A percentile compares a stretch with the other conserved stretches of the same genome.
These are phyloP conservation scores for Acomys russatus DNA, from an alignment of 2,797 vertebrate species.

Conservation along the genomic window DNA sequence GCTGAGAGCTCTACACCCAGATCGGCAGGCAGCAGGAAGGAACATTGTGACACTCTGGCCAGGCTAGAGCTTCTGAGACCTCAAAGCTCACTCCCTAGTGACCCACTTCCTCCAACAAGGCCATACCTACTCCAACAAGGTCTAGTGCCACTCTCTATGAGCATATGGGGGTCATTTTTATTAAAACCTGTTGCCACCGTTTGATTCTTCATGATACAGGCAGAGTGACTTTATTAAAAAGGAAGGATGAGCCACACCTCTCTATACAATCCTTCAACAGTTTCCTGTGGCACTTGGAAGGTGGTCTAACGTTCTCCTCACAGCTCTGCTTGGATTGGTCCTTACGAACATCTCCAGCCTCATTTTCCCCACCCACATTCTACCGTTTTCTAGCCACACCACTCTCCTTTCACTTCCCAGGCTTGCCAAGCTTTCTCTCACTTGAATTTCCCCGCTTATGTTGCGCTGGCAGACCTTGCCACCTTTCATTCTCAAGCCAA, in stretches of 20 bases:
- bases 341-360: neutral
- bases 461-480: neutral
- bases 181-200: neutral
- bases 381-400: neutral
- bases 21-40: neutral
- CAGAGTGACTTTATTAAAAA: conserved; percentile 36
- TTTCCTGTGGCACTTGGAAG: neutral
- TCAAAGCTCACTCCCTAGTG: too few relatives aligned
- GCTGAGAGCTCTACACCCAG: neutral
- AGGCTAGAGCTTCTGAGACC: too few relatives aligned
- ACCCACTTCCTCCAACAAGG: too few relatives aligned
- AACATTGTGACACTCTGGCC: neutral
- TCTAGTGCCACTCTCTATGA: neutral
- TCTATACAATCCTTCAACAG: neutral
- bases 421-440: neutral
- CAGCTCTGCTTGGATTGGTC: neutral
- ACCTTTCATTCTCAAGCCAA: neutral
- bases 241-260: neutral
- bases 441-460: neutral
- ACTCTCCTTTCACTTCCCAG: neutral
- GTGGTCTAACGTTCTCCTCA: neutral
- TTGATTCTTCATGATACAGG: neutral
- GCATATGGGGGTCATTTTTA: too few relatives aligned
- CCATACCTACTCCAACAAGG: neutral
- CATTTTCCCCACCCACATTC: neutral